These are phyloP conservation scores for Diceros bicornis DNA, from an alignment of 2,797 vertebrate species.

Conservation along the genomic window DNA sequence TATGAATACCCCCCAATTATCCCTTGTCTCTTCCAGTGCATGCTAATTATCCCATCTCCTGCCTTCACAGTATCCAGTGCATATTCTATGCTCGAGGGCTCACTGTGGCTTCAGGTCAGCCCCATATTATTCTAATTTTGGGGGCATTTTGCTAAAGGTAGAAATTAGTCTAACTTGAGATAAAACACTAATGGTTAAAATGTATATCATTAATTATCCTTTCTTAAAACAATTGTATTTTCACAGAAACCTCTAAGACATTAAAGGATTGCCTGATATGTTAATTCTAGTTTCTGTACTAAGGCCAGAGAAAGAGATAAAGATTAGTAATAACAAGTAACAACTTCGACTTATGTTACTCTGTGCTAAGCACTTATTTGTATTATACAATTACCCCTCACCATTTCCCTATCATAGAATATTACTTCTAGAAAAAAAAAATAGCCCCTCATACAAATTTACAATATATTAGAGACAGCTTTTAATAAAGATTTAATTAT, in stretches of 20 bases:
- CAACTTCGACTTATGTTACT: not conserved
- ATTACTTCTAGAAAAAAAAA: not conserved
- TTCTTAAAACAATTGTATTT: not conserved
- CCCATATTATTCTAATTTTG: not conserved
- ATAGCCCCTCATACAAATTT: not conserved
- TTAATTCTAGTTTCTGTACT: not conserved
- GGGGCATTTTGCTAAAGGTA: not conserved
- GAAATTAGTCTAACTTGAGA: not conserved
- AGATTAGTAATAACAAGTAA: constrained; percentile 12
- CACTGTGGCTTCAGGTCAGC: not conserved
- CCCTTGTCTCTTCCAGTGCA: not conserved
- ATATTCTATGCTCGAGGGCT: not conserved
- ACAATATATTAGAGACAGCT: not conserved
- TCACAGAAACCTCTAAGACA: not conserved
- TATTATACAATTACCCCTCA: not conserved
- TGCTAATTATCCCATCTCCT: not conserved
- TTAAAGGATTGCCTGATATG: not conserved
- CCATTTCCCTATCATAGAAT: not conserved
- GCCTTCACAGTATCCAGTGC: not conserved
- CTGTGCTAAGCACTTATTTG: not conserved
- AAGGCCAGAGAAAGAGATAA: not conserved
- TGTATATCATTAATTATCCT: not conserved
- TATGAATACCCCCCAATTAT: not conserved
- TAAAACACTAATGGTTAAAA: not conserved
- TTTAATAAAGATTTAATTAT: not conserved